phyloP scores from a whole-genome alignment of 2,888 invertebrate genomes.

The Ornithoptera alexandrae region DNA sequence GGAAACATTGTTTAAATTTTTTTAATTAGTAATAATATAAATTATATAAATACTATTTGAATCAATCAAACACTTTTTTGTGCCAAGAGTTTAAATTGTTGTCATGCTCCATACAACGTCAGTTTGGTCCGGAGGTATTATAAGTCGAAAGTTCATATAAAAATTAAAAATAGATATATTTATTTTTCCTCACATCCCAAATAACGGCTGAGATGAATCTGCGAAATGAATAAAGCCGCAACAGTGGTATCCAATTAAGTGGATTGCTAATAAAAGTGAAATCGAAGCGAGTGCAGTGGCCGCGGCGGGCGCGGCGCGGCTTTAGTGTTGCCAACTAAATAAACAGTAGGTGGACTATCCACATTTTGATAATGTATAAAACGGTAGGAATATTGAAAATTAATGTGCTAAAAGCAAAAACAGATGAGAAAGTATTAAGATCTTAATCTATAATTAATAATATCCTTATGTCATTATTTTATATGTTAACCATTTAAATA shows the following conservation, averaged over 20 bases:
- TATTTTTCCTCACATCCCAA: conserved; percentile 31
- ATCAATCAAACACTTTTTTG: not conserved
- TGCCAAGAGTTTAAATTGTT: not conserved
- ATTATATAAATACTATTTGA: not conserved
- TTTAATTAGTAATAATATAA: not conserved
- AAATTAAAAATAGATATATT: conserved; percentile 6
- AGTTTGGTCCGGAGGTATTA: not conserved
- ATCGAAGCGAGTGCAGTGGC: conserved; percentile 78
- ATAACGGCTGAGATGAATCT: conserved; percentile 68
- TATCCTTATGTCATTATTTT: too few relatives aligned
- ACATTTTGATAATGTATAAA: conserved; percentile 1
- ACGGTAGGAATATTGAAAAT: not conserved
- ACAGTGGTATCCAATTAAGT: conserved; percentile 78
- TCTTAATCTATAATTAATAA: not conserved
- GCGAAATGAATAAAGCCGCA: conserved; percentile 74
- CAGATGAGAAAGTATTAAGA: not conserved
- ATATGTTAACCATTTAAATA: too few relatives aligned
- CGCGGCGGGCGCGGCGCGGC: conserved; percentile 45
- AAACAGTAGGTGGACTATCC: conserved; percentile 11
- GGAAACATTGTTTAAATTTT: too few relatives aligned
- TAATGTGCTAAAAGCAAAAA: not conserved
- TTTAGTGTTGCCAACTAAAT: conserved; percentile 8
- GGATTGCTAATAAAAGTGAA: conserved; percentile 80
- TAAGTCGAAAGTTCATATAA: conserved; percentile 8
- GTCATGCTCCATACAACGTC: not conserved